Evolutionary conservation across 2,113 vertebrate genomes (phyloP), one percentile per base, ranked within the genome.

Genomic region (Halichoerus grypus): DNA sequence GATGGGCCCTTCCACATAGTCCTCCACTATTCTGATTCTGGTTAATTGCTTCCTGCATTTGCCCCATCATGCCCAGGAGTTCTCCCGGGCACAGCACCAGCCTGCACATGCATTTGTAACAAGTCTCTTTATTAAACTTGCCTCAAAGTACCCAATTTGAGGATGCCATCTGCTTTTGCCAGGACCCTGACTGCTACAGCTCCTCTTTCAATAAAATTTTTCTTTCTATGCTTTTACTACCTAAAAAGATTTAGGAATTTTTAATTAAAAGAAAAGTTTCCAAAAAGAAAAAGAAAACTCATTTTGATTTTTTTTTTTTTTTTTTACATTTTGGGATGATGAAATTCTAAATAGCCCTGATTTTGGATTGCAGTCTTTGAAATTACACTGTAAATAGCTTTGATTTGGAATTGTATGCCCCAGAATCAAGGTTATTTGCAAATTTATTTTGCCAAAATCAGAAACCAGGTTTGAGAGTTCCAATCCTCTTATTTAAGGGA

Each of bases 371-470:
- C 85, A 88, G 93, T 85, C 92, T 96, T 61, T 82, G 76, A 72
- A 95, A 96, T 91, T 77, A 7, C 92, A 94, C 69, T 92, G 87
- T 91, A 96, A 98, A 97, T 94, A 95, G 96, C 95, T 97, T 82
- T 97, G 97, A 97, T 98, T 97, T 97, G 96, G 87, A 92, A 96
- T 97, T 92, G 92, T 72, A 71, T 88, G 92, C 46, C 53, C 69
- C 69, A 55, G 80, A 97, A 96, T 92, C 96, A 96, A 97, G 96
- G 98, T 92, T 97, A 97, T 97, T 96, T 96, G 92, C 88, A 80
- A 96, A 95, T 97, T 96, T 96, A 83, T 94, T 96, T 96, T 97
- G 71, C 84, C 95, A 97, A 97, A 98, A 95, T 97, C 97, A 97
- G 97, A 96, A 97, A 86, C 84, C 90, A 97, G 94, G 97, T 97